phyloP scores from a whole-genome alignment of 64 coral and sea anemone species.

The Porites lutea region DNA sequence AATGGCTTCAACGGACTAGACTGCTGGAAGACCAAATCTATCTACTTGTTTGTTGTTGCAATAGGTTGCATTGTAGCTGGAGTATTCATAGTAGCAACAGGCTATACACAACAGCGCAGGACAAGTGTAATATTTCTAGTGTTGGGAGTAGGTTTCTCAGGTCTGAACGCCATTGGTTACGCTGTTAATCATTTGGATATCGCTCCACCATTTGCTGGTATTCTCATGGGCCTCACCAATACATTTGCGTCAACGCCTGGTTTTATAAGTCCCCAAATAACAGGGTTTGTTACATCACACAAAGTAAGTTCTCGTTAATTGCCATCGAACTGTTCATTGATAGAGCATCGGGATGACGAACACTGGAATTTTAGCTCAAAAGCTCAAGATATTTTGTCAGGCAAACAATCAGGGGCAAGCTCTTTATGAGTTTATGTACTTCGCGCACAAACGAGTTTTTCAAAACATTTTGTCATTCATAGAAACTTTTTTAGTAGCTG shows the following conservation, averaged over 20 bases:
- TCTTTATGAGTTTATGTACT: too few species aligned
- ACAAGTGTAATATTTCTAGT: constrained; percentile 92
- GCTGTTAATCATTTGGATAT: constrained; percentile 99
- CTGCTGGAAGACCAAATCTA: not conserved
- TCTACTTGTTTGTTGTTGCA: not conserved
- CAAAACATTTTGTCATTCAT: too few species aligned
- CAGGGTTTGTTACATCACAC: constrained; percentile 89
- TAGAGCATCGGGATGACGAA: too few species aligned
- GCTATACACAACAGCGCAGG: constrained; percentile 77
- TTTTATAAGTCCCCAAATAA: constrained; percentile 95
- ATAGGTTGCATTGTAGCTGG: constrained; percentile 95
- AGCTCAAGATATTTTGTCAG: too few species aligned
- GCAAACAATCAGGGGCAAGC: too few species aligned
- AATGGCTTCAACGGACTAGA: too few species aligned
- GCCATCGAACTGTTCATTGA: not conserved
- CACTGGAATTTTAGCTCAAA: too few species aligned
- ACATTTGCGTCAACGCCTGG: constrained; percentile 97
- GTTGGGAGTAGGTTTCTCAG: constrained; percentile 97
- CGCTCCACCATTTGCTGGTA: constrained; percentile 89
- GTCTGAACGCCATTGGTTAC: constrained; percentile 97
- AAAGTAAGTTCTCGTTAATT: constrained; percentile 57
- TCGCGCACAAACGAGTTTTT: too few species aligned
- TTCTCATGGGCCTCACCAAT: constrained; percentile 97
- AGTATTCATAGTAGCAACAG: constrained; percentile 94
- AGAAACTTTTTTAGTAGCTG: too few species aligned